Conservation (phyloP, 2,113 vertebrate genomes). For the Accipiter cooperii region DNA sequence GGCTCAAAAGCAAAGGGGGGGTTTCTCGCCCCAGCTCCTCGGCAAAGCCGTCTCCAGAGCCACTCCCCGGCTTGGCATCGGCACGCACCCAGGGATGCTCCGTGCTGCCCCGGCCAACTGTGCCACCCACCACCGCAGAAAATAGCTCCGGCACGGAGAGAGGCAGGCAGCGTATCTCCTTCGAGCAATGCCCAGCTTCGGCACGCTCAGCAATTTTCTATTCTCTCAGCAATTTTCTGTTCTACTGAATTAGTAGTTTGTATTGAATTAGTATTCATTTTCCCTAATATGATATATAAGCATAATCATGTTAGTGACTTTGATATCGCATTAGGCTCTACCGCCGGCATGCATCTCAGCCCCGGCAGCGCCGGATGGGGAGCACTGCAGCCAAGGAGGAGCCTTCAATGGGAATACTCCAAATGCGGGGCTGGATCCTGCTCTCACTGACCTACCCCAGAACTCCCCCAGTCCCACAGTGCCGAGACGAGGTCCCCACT, state of each 20-base stretch:
- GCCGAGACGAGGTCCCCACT: accelerated
- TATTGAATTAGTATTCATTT: slow-evolving; percentile 78
- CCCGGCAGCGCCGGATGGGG: not conserved
- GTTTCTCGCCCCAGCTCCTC: not conserved
- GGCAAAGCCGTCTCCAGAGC: not conserved
- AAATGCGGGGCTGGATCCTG: not conserved
- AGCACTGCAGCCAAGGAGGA: not conserved
- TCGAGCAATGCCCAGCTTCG: not conserved
- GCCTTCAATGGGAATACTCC: not conserved
- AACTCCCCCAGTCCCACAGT: accelerated
- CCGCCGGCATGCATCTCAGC: not conserved
- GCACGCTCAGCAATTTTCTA: slow-evolving; percentile 53
- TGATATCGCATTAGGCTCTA: slow-evolving; percentile 69
- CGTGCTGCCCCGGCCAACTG: accelerated
- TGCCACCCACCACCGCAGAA: not conserved
- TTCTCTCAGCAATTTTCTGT: slow-evolving; percentile 73
- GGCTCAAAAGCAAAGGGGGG: accelerated
- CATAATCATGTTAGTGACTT: slow-evolving; percentile 74
- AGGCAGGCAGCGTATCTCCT: not conserved
- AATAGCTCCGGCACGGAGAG: not conserved
- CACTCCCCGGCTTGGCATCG: accelerated
- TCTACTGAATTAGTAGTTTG: slow-evolving; percentile 70
- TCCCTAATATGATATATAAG: slow-evolving; percentile 76
- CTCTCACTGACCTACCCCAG: not conserved
- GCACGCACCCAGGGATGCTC: not conserved